These are phyloP conservation scores for Micronisus gabar DNA, from an alignment of 2,113 vertebrate species.

Conservation along the genomic window DNA sequence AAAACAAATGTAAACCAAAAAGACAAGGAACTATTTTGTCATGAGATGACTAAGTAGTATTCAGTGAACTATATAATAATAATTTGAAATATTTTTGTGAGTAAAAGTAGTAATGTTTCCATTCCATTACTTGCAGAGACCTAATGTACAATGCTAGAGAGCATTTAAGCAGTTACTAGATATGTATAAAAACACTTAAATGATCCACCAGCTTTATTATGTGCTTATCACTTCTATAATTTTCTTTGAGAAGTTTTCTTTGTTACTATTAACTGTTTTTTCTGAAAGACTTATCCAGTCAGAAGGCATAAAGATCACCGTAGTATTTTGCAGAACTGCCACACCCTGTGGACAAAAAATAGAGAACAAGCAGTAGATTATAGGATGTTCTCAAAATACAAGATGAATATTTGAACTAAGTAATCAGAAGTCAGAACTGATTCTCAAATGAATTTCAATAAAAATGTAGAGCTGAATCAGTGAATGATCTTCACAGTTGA, in stretches of 20 bases:
- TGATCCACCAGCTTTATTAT: not conserved
- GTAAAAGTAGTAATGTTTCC: not conserved
- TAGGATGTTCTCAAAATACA: not conserved
- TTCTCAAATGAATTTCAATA: not conserved
- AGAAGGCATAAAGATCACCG: not conserved
- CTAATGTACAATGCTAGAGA: not conserved
- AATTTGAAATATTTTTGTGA: not conserved
- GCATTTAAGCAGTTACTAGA: not conserved
- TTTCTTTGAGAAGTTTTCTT: not conserved
- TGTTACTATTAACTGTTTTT: not conserved
- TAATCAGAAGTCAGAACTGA: not conserved
- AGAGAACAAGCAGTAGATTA: not conserved
- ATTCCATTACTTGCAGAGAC: not conserved
- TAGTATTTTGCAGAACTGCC: not conserved
- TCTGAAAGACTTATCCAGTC: not conserved
- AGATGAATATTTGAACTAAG: not conserved
- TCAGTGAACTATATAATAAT: not conserved
- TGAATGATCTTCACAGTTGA: not conserved
- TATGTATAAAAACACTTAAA: not conserved
- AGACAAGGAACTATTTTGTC: not conserved
- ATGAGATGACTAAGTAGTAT: not conserved
- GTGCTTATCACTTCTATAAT: not conserved
- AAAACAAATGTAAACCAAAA: not conserved
- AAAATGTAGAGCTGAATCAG: not conserved
- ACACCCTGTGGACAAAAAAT: not conserved